phyloP scores from a whole-genome alignment of 30 jellyfish, hydroid and myxozoan species.

The Clytia hemisphaerica region DNA sequence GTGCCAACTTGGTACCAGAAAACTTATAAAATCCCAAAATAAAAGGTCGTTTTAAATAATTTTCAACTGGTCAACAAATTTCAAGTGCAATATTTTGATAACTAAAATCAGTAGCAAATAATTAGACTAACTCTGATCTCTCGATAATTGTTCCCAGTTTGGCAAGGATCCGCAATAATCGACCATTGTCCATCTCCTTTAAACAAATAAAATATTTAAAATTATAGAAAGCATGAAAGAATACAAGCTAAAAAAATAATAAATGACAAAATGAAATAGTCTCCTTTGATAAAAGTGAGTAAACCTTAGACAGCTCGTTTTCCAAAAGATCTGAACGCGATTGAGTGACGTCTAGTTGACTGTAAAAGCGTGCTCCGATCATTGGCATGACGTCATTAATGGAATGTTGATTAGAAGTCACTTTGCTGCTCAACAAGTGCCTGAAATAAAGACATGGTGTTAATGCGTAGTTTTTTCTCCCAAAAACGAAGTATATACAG shows the following conservation, averaged over 20 bases:
- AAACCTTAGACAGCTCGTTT: constrained; percentile 76
- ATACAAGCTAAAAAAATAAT: not conserved
- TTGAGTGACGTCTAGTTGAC: constrained; percentile 84
- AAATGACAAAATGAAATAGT: not conserved
- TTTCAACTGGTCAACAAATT: not conserved
- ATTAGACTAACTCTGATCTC: constrained; percentile 78
- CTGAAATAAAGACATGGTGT: constrained; percentile 16
- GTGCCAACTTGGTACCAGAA: not conserved
- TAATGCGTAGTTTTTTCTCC: not conserved
- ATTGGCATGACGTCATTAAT: constrained; percentile 91
- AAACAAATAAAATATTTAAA: not conserved
- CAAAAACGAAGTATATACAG: not conserved
- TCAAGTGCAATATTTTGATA: not conserved
- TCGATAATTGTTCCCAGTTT: constrained; percentile 80
- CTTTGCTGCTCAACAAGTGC: constrained; percentile 71
- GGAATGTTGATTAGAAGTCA: constrained; percentile 57
- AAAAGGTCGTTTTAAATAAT: not conserved
- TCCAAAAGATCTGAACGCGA: constrained; percentile 69
- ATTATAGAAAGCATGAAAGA: not conserved
- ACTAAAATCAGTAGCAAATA: not conserved
- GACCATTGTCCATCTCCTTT: constrained; percentile 86
- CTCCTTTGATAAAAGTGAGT: too few species aligned
- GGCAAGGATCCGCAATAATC: constrained; percentile 56
- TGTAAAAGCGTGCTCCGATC: constrained; percentile 83
- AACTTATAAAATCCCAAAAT: not conserved